phyloP scores from a whole-genome alignment of 2,113 vertebrate species.

The Upupa epops region DNA sequence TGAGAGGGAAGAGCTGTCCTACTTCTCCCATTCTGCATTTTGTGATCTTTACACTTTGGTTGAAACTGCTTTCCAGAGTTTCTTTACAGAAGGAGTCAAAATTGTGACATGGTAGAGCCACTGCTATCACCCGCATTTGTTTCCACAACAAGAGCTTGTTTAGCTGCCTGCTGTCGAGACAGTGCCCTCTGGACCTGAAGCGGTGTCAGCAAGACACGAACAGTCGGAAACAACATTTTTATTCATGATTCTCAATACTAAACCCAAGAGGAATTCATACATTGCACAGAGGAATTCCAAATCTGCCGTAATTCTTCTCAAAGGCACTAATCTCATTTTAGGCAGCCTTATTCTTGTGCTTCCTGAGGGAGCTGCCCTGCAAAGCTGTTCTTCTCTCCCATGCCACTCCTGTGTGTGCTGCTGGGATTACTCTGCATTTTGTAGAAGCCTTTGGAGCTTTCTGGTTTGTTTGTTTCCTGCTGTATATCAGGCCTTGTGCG shows the following conservation, averaged over 20 bases:
- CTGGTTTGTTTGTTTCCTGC: background rate
- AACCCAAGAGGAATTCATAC: background rate
- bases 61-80: background rate
- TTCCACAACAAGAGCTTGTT: background rate
- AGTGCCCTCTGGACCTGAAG: background rate
- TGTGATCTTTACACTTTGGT: background rate
- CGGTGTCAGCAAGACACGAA: background rate
- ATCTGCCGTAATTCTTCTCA: background rate
- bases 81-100: conserved; percentile 4
- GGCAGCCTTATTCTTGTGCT: background rate
- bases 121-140: background rate
- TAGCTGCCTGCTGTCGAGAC: background rate
- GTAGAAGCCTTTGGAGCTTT: background rate
- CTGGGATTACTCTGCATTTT: background rate
- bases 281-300: background rate
- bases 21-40: background rate
- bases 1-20: background rate
- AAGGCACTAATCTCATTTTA: background rate
- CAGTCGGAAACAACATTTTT: background rate
- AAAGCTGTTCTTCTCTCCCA: background rate
- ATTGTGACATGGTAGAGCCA: background rate
- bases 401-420: background rate
- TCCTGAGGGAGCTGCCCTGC: background rate
- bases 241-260: background rate
- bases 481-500: background rate